phyloP scores from a whole-genome alignment of 2,113 vertebrate species.

The Callipepla californica region DNA sequence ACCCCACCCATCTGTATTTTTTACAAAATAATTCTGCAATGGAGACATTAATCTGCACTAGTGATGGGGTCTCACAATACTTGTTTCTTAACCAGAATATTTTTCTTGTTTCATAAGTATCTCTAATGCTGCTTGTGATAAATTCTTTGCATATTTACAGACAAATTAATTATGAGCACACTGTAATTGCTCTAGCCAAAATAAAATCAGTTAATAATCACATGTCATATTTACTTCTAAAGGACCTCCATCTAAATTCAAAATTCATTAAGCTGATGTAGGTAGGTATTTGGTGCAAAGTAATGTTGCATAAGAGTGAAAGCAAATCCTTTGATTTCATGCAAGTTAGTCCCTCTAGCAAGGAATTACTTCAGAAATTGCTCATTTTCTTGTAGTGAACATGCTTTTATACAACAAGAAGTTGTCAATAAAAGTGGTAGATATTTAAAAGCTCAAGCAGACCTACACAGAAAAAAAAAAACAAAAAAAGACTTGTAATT shows the following conservation, averaged over 20 bases:
- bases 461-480: neutral
- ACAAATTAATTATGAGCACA: conserved; percentile 65
- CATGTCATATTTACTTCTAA: conserved; percentile 64
- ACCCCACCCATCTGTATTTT: neutral
- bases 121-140: neutral
- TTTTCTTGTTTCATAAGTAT: neutral
- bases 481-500: neutral
- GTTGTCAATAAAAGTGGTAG: neutral
- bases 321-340: conserved; percentile 18
- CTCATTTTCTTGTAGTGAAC: neutral
- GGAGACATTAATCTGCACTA: neutral
- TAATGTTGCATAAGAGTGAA: conserved; percentile 33
- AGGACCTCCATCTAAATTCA: conserved; percentile 43
- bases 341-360: neutral
- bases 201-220: conserved; percentile 70
- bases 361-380: neutral
- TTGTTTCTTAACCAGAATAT: neutral
- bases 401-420: neutral
- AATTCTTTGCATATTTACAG: conserved; percentile 29
- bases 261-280: conserved; percentile 61
- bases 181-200: conserved; percentile 46
- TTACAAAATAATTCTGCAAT: neutral
- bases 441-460: neutral
- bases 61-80: neutral
- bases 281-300: neutral